These are phyloP conservation scores for Picathartes gymnocephalus DNA, from an alignment of 2,113 vertebrate species.

Conservation along the genomic window DNA sequence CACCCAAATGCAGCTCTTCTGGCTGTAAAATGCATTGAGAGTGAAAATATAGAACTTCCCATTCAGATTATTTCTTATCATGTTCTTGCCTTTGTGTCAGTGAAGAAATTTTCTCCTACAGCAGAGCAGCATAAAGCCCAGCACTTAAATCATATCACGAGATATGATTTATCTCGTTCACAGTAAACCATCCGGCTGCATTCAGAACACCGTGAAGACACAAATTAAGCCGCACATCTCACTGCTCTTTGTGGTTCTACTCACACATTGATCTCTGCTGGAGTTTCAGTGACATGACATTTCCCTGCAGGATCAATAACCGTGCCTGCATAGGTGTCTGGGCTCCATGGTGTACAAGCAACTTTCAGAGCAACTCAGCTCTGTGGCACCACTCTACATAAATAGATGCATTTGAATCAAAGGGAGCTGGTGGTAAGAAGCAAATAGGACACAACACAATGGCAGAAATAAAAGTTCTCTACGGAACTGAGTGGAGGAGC, in stretches of 20 bases:
- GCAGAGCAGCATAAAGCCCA: neutral
- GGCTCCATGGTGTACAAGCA: neutral
- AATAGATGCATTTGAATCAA: neutral
- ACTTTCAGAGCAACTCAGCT: neutral
- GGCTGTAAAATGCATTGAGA: neutral
- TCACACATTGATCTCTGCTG: slow-evolving; percentile 13
- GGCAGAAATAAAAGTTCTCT: neutral
- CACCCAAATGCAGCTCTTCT: neutral
- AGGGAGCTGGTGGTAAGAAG: neutral
- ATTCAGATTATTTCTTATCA: neutral
- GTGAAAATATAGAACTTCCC: neutral
- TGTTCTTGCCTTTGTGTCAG: neutral
- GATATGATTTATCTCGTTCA: neutral
- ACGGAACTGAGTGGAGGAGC: neutral
- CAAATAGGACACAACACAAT: neutral
- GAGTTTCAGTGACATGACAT: neutral
- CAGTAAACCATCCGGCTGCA: neutral
- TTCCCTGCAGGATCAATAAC: neutral
- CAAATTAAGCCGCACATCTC: neutral
- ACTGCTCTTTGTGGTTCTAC: neutral
- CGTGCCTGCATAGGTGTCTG: neutral
- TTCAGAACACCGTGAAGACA: neutral
- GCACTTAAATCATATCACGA: no score
- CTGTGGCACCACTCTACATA: neutral
- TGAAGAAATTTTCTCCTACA: neutral